Conservation (phyloP, 2,888 invertebrate species). For the Drosophila meridionalis region DNA sequence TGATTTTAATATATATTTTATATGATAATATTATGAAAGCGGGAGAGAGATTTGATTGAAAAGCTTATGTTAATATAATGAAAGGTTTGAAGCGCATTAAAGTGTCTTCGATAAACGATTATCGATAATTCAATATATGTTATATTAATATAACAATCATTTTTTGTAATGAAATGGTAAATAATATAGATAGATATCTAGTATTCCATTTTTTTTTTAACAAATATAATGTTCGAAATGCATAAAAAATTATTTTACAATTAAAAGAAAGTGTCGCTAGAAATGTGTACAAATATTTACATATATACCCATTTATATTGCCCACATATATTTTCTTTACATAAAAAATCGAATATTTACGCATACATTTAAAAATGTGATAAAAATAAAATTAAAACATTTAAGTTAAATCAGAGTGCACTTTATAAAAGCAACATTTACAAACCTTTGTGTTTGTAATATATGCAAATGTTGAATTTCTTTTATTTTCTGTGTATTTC, state of each 20-base stretch:
- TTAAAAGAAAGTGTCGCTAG: background rate
- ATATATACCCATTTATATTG: too few relatives aligned
- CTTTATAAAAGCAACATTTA: slow-evolving; percentile 20
- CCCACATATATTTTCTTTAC: background rate
- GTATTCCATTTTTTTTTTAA: too few relatives aligned
- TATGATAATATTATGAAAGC: background rate
- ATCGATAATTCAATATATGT: background rate
- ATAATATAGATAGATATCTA: too few relatives aligned
- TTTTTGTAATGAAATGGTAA: too few relatives aligned
- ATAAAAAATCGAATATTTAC: background rate
- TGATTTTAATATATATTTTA: background rate
- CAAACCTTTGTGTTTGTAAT: slow-evolving; percentile 25
- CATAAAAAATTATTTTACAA: background rate
- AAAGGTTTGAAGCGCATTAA: background rate
- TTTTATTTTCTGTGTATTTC: slow-evolving; percentile 24
- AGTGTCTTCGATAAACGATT: background rate
- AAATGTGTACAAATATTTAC: background rate
- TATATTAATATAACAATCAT: background rate
- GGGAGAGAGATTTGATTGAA: background rate
- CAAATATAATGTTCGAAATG: background rate
- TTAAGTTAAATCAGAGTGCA: slow-evolving; percentile 25
- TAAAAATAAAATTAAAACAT: slow-evolving; percentile 9
- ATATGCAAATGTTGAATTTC: background rate
- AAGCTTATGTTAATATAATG: background rate
- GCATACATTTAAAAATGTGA: too few relatives aligned